A percentile compares a stretch with the other conserved stretches of the same genome.
These are phyloP conservation scores for Nomada goodeniana DNA, from an alignment of 2,888 invertebrate genomes.

Conservation along the genomic window DNA sequence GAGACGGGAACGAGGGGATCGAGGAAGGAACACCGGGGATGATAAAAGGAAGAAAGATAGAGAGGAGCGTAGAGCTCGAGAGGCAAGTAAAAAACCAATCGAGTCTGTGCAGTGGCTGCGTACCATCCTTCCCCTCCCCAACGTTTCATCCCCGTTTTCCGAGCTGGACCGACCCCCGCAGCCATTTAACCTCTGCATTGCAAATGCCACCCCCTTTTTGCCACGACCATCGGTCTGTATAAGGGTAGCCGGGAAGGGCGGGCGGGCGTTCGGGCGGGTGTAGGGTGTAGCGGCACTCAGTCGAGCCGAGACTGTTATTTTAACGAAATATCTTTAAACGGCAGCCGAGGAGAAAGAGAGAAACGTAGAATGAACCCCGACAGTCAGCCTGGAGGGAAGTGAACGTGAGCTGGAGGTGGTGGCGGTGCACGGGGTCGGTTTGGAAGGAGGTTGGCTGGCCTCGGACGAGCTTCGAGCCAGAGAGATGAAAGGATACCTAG, in stretches of 20 bases:
- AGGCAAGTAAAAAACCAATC: slow-evolving; percentile 83
- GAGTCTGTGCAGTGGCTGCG: slow-evolving; percentile 81
- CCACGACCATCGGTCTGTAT: slow-evolving; percentile 70
- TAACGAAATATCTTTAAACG: slow-evolving; percentile 84
- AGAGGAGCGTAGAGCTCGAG: slow-evolving; percentile 60
- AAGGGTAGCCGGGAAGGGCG: slow-evolving; percentile 59
- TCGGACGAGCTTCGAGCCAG: slow-evolving; percentile 74
- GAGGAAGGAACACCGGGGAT: slow-evolving; percentile 46
- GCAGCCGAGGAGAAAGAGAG: slow-evolving; percentile 64
- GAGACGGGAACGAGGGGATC: slow-evolving; percentile 36
- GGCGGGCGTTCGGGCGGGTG: background rate
- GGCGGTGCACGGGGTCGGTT: slow-evolving; percentile 24
- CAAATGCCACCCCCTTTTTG: slow-evolving; percentile 84
- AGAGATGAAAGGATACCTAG: slow-evolving; percentile 84
- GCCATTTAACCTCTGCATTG: slow-evolving; percentile 84
- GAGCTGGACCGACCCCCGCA: slow-evolving; percentile 75
- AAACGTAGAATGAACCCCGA: slow-evolving; percentile 58
- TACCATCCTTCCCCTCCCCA: slow-evolving; percentile 65
- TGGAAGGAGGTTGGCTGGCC: slow-evolving; percentile 64
- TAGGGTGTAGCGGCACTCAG: slow-evolving; percentile 56
- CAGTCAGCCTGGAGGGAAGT: slow-evolving; percentile 60
- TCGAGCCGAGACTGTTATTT: slow-evolving; percentile 83
- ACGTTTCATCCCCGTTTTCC: slow-evolving; percentile 52
- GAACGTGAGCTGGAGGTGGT: slow-evolving; percentile 29
- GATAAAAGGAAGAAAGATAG: slow-evolving; percentile 47